Evolutionary conservation across 2,888 invertebrate species (phyloP), one percentile per base, ranked within the genome.

Genomic region (Podabrus alpinus): DNA sequence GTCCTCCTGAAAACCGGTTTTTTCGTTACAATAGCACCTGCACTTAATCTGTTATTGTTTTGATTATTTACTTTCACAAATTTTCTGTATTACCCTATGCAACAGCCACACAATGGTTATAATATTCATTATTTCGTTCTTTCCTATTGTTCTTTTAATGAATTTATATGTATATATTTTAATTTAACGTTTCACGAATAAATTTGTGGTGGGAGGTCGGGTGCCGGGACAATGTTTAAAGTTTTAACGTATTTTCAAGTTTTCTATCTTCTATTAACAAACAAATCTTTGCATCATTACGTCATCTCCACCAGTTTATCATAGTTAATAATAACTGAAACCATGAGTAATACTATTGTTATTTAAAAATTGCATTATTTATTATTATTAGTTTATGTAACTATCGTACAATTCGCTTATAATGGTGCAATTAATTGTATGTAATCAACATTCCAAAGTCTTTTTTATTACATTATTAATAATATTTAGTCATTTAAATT

Each of bases 11-110:
- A 71, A 75, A 75, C 71, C 68, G 64, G 71, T 75, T 75, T 75
- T 71, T 75, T 45, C 5, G 71, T 45, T 64, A 72, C 72, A 72
- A 66, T 72, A 72, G 70, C 75, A 75, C 75, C 72, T 75, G 75
- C 67, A 64, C 68, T 71, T 71, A 71, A 70, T 74, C 66, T 70
- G 73, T 68, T 67, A 70, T 74, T 70, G 67, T 70, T 74, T 70
- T 67, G 74, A 71, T 67, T 61, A 60, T 75, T 75, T 69, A 64
- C 74, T 59, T 69, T 75, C 71, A 45, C 69, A 16, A 59, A 71
- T 71, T 71, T 71, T 74, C 62, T 66, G 17, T 17, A 17, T 66
- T 59, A 15, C 17, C 61, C 69, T 15, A 62, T 62, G 69, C 69
- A 69, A 62, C 10, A 9, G 59, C 21, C 19, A 24, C 17, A 68